Evolutionary conservation across 1,140 invertebrate genomes (phyloP).

Genomic region (Manduca sexta): DNA sequence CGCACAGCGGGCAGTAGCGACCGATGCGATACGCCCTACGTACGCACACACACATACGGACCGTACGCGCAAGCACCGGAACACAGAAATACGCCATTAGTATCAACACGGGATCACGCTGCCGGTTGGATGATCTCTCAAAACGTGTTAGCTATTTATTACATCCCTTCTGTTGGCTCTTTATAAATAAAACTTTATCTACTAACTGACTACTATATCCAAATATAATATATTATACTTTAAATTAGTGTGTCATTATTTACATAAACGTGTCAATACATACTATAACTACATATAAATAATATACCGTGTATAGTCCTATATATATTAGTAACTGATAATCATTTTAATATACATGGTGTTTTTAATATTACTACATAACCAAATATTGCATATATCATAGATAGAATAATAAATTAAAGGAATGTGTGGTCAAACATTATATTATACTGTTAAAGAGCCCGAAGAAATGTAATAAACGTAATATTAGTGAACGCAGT

Average conservation of each 20-base stretch:
- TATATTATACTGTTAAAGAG: constrained; percentile 18
- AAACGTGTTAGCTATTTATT: constrained; percentile 10
- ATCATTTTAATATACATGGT: background rate
- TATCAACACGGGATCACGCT: constrained; percentile 31
- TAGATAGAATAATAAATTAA: background rate
- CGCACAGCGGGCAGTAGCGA: constrained; percentile 73
- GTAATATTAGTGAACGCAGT: constrained; percentile 47
- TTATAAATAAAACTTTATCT: no score
- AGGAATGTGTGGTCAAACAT: no score
- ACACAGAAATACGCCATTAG: constrained; percentile 71
- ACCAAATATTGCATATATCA: no score
- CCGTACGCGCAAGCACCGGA: constrained; percentile 65
- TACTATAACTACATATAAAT: background rate
- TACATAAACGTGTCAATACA: background rate
- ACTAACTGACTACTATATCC: no score
- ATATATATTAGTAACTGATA: background rate
- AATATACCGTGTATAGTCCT: background rate
- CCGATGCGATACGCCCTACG: constrained; percentile 72
- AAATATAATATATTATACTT: no score
- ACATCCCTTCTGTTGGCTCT: constrained; percentile 16
- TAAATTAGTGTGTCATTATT: no score
- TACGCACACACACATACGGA: constrained; percentile 58
- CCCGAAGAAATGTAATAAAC: constrained; percentile 62
- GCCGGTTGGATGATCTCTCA: constrained; percentile 17
- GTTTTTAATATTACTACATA: background rate